A percentile compares a stretch with the other conserved stretches of the same genome.
phyloP scores from a whole-genome alignment of 2,888 invertebrate species.

The Eupelmus urozonus region DNA sequence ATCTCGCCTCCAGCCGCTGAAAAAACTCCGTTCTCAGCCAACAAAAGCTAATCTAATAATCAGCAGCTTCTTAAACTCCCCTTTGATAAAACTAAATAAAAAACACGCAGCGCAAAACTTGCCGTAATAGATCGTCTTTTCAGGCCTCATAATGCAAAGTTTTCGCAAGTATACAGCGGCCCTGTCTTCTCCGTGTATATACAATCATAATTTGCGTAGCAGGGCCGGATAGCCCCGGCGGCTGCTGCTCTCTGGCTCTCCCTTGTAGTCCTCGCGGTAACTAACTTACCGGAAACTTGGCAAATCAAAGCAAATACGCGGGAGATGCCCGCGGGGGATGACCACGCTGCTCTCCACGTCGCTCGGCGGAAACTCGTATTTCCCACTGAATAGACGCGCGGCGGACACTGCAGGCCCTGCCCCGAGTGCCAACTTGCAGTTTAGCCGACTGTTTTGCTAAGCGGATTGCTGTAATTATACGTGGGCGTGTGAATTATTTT shows the following conservation, averaged over 20 bases:
- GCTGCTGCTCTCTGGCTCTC: slow-evolving; percentile 13
- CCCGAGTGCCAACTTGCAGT: not conserved
- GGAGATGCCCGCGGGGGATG: slow-evolving; percentile 57
- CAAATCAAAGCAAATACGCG: slow-evolving; percentile 75
- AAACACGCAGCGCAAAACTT: no score
- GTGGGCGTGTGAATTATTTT: no score
- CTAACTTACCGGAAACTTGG: slow-evolving; percentile 76
- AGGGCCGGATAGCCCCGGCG: slow-evolving; percentile 39
- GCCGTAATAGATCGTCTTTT: slow-evolving; percentile 30
- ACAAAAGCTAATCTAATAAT: slow-evolving; percentile 37
- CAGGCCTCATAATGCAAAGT: slow-evolving; percentile 32
- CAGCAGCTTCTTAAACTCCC: slow-evolving; percentile 36
- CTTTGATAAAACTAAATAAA: slow-evolving; percentile 42
- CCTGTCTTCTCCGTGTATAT: not conserved
- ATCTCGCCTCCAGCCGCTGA: not conserved
- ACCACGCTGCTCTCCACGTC: slow-evolving; percentile 24
- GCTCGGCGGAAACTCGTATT: slow-evolving; percentile 35
- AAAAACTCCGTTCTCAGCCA: not conserved
- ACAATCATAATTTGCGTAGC: slow-evolving; percentile 56
- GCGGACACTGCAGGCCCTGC: no score
- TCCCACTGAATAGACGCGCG: slow-evolving; percentile 33
- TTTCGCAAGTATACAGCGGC: not conserved
- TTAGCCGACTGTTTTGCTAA: slow-evolving; percentile 24
- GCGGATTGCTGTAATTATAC: not conserved
- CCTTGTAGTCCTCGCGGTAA: slow-evolving; percentile 66